Conservation (phyloP, 2,797 vertebrate genomes). For the Siniperca undulata region DNA sequence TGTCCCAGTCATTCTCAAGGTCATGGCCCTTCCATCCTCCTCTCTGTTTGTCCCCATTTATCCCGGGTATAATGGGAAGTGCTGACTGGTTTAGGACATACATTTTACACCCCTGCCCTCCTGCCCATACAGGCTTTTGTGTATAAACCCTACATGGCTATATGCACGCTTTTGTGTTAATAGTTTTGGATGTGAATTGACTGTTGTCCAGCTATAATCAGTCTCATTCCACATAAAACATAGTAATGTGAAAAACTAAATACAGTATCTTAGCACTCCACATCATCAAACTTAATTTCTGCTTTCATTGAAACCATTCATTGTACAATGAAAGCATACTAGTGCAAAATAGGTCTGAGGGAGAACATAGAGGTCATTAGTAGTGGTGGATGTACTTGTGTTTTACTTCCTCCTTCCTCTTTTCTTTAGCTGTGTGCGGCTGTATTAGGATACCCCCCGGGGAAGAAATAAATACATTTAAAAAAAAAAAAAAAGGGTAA, state of each 20-base stretch:
- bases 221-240: neutral
- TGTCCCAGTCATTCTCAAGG: constrained; percentile 75
- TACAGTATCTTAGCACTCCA: neutral
- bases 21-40: constrained; percentile 69
- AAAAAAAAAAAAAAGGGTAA: constrained; percentile 54
- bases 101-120: constrained; percentile 36
- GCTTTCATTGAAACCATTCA: constrained; percentile 11
- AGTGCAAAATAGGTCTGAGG: neutral
- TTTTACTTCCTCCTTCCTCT: constrained; percentile 24
- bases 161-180: constrained; percentile 31
- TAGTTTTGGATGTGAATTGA: constrained; percentile 24
- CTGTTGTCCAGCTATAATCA: constrained; percentile 1
- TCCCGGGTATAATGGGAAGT: constrained; percentile 72
- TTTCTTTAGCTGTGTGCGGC: constrained; percentile 54
- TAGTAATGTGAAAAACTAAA: neutral
- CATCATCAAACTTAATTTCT: neutral
- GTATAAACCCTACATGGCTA: constrained; percentile 27
- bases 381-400: constrained; percentile 20
- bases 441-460: constrained; percentile 47
- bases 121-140: constrained; percentile 36
- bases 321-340: neutral
- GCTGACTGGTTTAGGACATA: constrained; percentile 75
- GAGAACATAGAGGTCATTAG: constrained; percentile 38
- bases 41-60: constrained; percentile 74
- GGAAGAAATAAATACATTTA: constrained; percentile 41